These are phyloP conservation scores for Lasioglossum calceatum DNA, from an alignment of 2,888 invertebrate genomes.

Conservation along the genomic window DNA sequence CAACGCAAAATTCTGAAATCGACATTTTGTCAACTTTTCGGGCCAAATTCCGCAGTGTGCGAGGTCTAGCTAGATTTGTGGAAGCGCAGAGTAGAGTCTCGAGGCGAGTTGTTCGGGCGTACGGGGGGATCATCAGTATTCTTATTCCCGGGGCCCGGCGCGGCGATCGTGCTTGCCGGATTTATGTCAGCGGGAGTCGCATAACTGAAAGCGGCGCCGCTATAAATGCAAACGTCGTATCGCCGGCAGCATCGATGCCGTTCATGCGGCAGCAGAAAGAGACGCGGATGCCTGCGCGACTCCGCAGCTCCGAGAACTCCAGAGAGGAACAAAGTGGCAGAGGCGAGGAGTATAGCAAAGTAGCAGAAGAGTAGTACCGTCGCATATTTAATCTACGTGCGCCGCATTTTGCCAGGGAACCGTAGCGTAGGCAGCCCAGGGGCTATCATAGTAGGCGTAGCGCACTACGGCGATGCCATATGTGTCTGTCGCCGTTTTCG, in stretches of 20 bases:
- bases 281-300: conserved; percentile 28
- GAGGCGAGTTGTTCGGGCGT: conserved; percentile 28
- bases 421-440: conserved; percentile 35
- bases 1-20: no score
- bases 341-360: conserved; percentile 22
- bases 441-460: conserved; percentile 33
- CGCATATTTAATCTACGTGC: conserved; percentile 62
- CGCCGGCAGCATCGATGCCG: conserved; percentile 45
- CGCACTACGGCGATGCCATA: conserved; percentile 14
- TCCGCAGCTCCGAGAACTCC: background rate
- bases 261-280: conserved; percentile 31
- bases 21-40: no score
- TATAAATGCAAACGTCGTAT: conserved; percentile 55
- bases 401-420: conserved; percentile 50
- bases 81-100: background rate
- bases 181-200: conserved; percentile 45
- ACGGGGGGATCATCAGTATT: conserved; percentile 42
- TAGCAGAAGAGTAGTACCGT: conserved; percentile 15
- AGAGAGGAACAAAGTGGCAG: conserved; percentile 55
- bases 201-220: conserved; percentile 44
- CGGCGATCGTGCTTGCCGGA: conserved; percentile 45
- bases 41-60: no score
- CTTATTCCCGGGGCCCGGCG: conserved; percentile 32
- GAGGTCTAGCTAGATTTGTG: background rate
- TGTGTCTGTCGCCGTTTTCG: conserved; percentile 53